These are phyloP conservation scores for Pomatorhinus ruficollis DNA, from an alignment of 2,113 vertebrate genomes.

Conservation along the genomic window DNA sequence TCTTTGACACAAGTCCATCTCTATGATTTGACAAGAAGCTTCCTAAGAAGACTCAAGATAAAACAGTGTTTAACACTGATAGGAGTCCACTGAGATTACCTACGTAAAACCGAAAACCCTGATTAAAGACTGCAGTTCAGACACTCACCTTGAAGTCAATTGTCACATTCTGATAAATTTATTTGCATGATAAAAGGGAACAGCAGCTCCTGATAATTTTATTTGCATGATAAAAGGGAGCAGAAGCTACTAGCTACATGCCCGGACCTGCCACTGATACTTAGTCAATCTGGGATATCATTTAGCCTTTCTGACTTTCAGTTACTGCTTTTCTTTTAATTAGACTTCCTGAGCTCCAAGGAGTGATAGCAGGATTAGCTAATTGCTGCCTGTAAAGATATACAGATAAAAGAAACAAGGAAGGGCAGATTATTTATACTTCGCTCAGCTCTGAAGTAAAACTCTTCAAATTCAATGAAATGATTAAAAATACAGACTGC, in stretches of 20 bases:
- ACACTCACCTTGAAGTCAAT: background rate
- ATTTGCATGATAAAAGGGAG: background rate
- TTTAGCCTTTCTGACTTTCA: background rate
- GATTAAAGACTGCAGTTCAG: background rate
- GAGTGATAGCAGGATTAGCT: background rate
- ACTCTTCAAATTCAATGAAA: background rate
- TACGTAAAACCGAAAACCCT: background rate
- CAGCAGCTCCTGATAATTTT: background rate
- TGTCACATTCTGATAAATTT: background rate
- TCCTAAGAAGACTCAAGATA: background rate
- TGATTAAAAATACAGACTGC: background rate
- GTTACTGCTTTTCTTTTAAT: background rate
- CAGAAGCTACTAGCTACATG: background rate
- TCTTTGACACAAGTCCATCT: background rate
- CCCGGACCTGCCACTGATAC: background rate
- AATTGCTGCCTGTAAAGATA: background rate
- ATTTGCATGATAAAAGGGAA: background rate
- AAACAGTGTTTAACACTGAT: background rate
- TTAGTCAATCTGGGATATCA: background rate
- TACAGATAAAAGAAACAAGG: background rate
- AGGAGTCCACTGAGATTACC: background rate
- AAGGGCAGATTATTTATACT: background rate
- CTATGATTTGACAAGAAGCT: background rate
- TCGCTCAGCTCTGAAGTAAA: background rate
- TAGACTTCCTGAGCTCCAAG: background rate